Percentiles rank a stretch among this genome's conserved stretches.
phyloP scores from a whole-genome alignment of 2,113 vertebrate genomes.

The Sphaerodactylus townsendi region DNA sequence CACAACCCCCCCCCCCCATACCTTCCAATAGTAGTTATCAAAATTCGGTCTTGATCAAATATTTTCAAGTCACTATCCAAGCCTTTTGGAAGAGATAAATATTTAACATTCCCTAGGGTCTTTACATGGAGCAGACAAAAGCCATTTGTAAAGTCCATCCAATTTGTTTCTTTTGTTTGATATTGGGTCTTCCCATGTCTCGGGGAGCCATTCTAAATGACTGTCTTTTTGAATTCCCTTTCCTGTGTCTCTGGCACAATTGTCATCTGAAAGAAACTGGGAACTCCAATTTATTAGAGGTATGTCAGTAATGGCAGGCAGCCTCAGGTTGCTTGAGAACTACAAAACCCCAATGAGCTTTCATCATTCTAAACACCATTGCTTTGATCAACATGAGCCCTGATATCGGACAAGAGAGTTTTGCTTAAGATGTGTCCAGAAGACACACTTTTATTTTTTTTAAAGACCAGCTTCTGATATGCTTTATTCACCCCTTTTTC shows the following conservation, averaged over 20 bases:
- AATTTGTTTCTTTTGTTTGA: slow-evolving; percentile 18
- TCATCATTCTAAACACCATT: neutral
- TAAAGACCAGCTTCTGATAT: neutral
- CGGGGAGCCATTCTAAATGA: neutral
- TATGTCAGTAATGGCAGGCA: neutral
- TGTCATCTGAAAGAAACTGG: neutral
- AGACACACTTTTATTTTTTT: neutral
- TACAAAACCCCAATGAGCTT: neutral
- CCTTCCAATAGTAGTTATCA: neutral
- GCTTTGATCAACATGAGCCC: neutral
- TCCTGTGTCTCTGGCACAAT: neutral
- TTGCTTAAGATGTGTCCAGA: neutral
- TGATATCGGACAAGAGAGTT: neutral
- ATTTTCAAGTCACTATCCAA: neutral
- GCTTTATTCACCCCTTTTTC: neutral
- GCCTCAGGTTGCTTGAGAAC: neutral
- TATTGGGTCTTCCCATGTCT: neutral
- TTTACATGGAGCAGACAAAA: slow-evolving; percentile 1
- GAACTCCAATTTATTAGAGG: neutral
- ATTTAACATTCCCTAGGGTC: neutral
- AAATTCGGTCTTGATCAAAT: neutral
- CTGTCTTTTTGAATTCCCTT: neutral
- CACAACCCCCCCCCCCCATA: neutral
- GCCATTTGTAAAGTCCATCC: slow-evolving; percentile 1
- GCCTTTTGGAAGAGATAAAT: neutral